phyloP scores from a whole-genome alignment of 2,113 vertebrate genomes.

The Notarius quadriscutis region DNA sequence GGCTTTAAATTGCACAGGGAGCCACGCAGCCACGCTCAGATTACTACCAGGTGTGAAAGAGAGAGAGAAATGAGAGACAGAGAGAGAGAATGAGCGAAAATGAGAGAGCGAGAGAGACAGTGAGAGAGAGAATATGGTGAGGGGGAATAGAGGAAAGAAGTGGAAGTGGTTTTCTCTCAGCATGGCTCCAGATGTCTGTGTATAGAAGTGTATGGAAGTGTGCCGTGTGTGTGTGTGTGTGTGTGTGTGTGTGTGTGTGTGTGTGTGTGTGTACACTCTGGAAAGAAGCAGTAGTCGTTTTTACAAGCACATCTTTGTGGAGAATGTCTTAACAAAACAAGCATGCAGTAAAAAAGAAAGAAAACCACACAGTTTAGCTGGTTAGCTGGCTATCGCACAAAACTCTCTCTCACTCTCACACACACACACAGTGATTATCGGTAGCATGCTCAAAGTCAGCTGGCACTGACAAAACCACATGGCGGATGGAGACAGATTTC shows the following conservation, averaged over 20 bases:
- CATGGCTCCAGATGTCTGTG: slow-evolving; percentile 33
- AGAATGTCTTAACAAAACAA: slow-evolving; percentile 35
- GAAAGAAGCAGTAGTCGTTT: not conserved
- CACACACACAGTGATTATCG: slow-evolving; percentile 22
- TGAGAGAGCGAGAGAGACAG: slow-evolving; percentile 19
- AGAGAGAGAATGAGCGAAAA: not conserved
- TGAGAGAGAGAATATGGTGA: not conserved
- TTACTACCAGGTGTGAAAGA: slow-evolving; percentile 55
- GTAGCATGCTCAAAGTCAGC: slow-evolving; percentile 31
- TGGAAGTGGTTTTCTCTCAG: slow-evolving; percentile 30
- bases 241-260: slow-evolving; percentile 20
- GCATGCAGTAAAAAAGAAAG: slow-evolving; percentile 40
- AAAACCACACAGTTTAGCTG: slow-evolving; percentile 14
- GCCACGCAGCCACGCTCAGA: slow-evolving; percentile 47
- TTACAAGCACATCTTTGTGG: slow-evolving; percentile 10
- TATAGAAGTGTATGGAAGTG: not conserved
- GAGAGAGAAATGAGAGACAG: not conserved
- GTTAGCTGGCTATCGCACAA: not conserved
- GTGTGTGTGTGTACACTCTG: not conserved
- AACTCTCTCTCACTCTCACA: not conserved
- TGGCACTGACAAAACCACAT: slow-evolving; percentile 39
- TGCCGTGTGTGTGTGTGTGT: slow-evolving; percentile 1
- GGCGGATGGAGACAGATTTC: slow-evolving; percentile 48
- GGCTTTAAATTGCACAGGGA: slow-evolving; percentile 56
- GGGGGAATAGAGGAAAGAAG: not conserved